Conservation (phyloP, 2,888 invertebrate species). For the Drosophila subsilvestris region DNA sequence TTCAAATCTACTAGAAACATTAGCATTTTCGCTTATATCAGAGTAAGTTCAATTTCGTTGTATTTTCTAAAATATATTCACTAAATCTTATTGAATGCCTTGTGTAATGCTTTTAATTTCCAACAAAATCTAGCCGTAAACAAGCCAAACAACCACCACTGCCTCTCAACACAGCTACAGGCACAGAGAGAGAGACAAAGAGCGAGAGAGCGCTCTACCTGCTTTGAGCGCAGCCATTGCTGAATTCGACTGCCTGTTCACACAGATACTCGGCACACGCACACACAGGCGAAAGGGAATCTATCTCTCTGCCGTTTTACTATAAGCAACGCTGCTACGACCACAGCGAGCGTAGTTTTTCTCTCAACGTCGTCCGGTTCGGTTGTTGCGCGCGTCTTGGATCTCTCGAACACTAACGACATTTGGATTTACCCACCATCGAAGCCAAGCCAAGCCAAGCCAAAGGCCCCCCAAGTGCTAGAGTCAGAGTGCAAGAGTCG, state of each 20-base stretch:
- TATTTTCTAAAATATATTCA: too few relatives aligned
- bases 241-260: conserved; percentile 54
- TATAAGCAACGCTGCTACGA: conserved; percentile 47
- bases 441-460: conserved; percentile 20
- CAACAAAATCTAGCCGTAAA: conserved; percentile 18
- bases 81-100: not conserved
- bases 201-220: conserved; percentile 48
- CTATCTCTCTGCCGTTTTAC: conserved; percentile 19
- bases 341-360: conserved; percentile 73
- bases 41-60: too few relatives aligned
- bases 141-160: not conserved
- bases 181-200: conserved; percentile 6
- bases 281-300: conserved; percentile 1
- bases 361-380: conserved; percentile 74
- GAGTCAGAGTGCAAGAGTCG: conserved; percentile 10
- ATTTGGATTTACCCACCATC: not conserved
- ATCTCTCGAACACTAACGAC: conserved; percentile 10
- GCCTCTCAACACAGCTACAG: conserved; percentile 17
- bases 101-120: not conserved
- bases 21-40: too few relatives aligned
- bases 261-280: conserved; percentile 32
- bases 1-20: too few relatives aligned
- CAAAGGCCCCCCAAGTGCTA: conserved; percentile 16
- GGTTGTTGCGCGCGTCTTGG: conserved; percentile 57
- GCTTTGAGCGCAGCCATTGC: conserved; percentile 53